Conservation (phyloP, 2,797 vertebrate genomes). For the Danio aesculapii region DNA sequence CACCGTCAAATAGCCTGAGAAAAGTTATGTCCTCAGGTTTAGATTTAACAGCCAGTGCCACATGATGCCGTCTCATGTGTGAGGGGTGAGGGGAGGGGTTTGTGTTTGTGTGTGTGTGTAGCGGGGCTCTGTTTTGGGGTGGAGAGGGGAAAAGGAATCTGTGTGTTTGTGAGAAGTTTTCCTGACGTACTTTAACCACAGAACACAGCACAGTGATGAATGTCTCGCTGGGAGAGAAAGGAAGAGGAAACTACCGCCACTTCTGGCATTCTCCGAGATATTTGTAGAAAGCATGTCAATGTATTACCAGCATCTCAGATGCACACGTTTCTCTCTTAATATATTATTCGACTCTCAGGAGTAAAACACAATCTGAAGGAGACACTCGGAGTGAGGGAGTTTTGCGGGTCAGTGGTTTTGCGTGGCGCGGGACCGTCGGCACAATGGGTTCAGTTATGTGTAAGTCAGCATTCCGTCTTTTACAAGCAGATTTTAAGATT, state of each 20-base stretch:
- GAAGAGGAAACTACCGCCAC: conserved; percentile 68
- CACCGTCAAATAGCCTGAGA: conserved; percentile 21
- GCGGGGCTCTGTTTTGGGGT: conserved; percentile 42
- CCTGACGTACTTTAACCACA: conserved; percentile 40
- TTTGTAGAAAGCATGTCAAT: conserved; percentile 65
- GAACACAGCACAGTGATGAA: conserved; percentile 52
- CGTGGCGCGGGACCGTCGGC: conserved; percentile 16
- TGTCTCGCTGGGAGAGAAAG: conserved; percentile 61
- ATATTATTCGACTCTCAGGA: neutral
- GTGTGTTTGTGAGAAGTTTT: conserved; percentile 51
- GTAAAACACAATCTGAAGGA: conserved; percentile 5
- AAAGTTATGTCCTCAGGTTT: conserved; percentile 3
- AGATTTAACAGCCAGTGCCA: conserved; percentile 11
- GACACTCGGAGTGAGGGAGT: neutral
- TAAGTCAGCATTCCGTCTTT: conserved; percentile 68
- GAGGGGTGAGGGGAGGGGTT: conserved; percentile 31
- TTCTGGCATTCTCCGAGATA: conserved; percentile 71
- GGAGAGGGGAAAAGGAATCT: conserved; percentile 56
- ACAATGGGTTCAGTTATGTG: conserved; percentile 82
- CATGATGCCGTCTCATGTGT: conserved; percentile 45
- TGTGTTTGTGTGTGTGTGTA: conserved; percentile 27
- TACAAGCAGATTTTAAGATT: neutral
- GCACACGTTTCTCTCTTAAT: conserved; percentile 10
- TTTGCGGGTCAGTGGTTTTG: neutral
- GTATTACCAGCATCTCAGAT: conserved; percentile 31